Evolutionary conservation across 2,888 invertebrate species (phyloP).

Genomic region (Macropis europaea): DNA sequence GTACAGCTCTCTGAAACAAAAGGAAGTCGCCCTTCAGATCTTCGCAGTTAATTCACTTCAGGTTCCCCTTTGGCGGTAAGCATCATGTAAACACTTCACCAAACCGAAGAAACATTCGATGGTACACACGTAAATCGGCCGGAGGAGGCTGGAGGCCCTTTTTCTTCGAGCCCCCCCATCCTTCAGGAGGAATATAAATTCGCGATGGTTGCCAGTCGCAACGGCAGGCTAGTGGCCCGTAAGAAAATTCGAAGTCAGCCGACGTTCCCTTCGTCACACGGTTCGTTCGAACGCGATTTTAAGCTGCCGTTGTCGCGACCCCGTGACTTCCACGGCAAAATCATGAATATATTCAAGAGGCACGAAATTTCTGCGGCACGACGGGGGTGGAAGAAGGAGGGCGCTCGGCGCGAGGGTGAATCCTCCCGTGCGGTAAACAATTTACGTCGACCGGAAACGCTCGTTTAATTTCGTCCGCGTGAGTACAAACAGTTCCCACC

Average conservation of each 20-base stretch:
- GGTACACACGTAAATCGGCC: too few relatives aligned
- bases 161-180: background rate
- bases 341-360: constrained; percentile 72
- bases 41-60: too few relatives aligned
- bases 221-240: constrained; percentile 25
- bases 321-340: constrained; percentile 56
- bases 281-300: constrained; percentile 58
- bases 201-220: constrained; percentile 27
- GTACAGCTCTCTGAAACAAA: too few relatives aligned
- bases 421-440: constrained; percentile 52
- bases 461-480: constrained; percentile 47
- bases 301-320: constrained; percentile 50
- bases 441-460: constrained; percentile 50
- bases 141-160: too few relatives aligned
- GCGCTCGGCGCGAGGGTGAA: background rate
- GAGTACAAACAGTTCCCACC: background rate
- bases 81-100: too few relatives aligned
- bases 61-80: too few relatives aligned
- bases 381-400: background rate
- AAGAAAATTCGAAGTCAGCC: constrained; percentile 49
- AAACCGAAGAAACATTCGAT: too few relatives aligned
- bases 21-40: too few relatives aligned
- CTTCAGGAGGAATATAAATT: constrained; percentile 35
- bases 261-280: constrained; percentile 44
- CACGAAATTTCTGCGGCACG: constrained; percentile 56